Evolutionary conservation across 2,888 invertebrate genomes (phyloP), one percentile per base, ranked within the genome.

Genomic region (Prosopocoilus inquinatus): DNA sequence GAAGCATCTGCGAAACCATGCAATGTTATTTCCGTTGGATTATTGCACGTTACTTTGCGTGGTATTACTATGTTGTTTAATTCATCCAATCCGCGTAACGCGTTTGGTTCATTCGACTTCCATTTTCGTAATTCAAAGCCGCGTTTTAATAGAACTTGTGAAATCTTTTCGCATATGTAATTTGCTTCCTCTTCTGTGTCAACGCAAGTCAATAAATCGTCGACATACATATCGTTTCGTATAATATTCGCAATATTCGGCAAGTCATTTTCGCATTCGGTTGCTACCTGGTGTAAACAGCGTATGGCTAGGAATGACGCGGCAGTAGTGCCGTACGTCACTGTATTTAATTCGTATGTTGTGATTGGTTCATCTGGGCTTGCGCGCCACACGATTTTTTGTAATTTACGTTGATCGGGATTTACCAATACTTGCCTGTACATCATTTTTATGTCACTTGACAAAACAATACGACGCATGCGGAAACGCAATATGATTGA

Each of bases 371-470:
- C 56, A 1, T 52, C 11, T 1, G 58, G 46, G 16, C 43, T 57
- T 8, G 53, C 33, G 4, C 65, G 41, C 65, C 65, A 68, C 0
- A 68, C n/a, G 13, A 66, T 67, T 34, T 64, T 33, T 9, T 66
- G 63, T 34, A 59, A 60, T 35, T 64, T 48, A 1, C 48, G 44
- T 15, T 71, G 58, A 2, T 56, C 46, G 4, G 62, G 58, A 11
- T 61, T 44, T 0, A 70, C 47, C 3, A 52, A 3, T 7, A 72
- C 60, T 52, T 70, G 68, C 0, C 64, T 59, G 45, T 67, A 72
- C 51, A 51, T 51, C 36, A 45, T 44, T 9, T 32, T 15, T 12
- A 51, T 36, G n/a, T 51, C 51, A 5, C 15, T 13, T 50, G 49
- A 34, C 13, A 54, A 28, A 28, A 55, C 55, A 13, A 28, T 36